Base-by-base conservation (phyloP, 2,113 vertebrate genomes). In the Crocuta crocuta region DNA sequence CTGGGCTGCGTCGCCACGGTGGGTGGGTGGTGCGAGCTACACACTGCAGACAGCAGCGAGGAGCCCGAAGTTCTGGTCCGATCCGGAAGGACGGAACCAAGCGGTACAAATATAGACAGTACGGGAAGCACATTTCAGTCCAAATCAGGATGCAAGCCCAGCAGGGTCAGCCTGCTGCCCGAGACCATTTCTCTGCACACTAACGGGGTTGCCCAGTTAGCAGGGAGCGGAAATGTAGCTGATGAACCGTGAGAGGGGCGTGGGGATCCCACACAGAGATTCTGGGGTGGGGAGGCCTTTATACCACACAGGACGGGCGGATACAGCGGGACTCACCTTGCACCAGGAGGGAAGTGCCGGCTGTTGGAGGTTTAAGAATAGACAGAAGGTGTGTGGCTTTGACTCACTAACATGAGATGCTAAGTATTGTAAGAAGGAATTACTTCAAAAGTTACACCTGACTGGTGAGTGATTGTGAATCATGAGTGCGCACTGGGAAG, bases 1-100 rank as follows among this genome's bases (percentile, higher is more conserved):
- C 97, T 97, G 98, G 95, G 94, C 97, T 85, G 85, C 82, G 65
- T 93, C 95, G 95, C 84, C 81, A 94, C 97, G 85, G 89, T 94
- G 4, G 39, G 7, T 16, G 96, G 81, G 89, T 43, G 8, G 91
- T 84, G 94, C 73, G 91, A 97, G 94, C 1, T 90, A 39, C 80
- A 95, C 89, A 53, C 93, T 81, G 90, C 81, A 90, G 94, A 97
- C 90, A 96, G 94, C 90, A 95, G 97, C 96, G 53, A 80, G 48
- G 17, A 31, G 97, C 80, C 89, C n/a, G 26, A 93, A 94, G 90
- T 63, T 92, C 87, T 92, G 78, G 91, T 82, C 16, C 1, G 70
- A 12, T 19, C 17, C 63, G 94, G 90, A 71, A 90, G 78, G 39
- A 63, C 80, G 85, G 65, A 86, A 33, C 48, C 65, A 10, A 19